Evolutionary conservation across 2,888 invertebrate genomes (phyloP).

Genomic region (Sthenelais limicola): DNA sequence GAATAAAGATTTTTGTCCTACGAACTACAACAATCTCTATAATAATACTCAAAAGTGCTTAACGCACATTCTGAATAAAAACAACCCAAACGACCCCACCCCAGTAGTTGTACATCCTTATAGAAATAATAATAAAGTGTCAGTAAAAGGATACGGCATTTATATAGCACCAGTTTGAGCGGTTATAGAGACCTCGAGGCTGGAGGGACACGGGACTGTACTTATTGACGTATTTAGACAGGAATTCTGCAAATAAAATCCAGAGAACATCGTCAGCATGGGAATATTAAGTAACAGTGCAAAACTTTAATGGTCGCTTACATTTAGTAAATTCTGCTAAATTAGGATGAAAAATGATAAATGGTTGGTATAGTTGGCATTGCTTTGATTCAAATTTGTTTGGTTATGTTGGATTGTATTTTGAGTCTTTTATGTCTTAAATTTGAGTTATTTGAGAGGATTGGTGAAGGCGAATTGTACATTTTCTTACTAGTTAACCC

Average conservation of each 20-base stretch:
- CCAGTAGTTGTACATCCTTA: too few species aligned
- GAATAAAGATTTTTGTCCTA: too few species aligned
- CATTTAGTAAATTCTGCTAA: neutral
- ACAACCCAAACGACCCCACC: too few species aligned
- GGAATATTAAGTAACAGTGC: neutral
- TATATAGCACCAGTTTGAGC: constrained; percentile 96
- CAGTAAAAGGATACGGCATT: constrained; percentile 78
- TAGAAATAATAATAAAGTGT: too few species aligned
- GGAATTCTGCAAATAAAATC: constrained; percentile 5
- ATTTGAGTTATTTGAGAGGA: too few species aligned
- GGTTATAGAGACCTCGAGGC: constrained; percentile 92
- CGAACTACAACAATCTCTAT: too few species aligned
- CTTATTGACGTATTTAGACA: constrained; percentile 33
- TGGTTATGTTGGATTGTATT: neutral
- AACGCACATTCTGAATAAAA: too few species aligned
- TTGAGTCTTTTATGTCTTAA: neutral
- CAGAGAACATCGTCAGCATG: neutral
- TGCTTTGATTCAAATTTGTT: neutral
- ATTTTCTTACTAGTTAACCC: too few species aligned
- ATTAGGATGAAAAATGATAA: neutral
- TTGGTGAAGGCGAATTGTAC: too few species aligned
- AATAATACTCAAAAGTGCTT: too few species aligned
- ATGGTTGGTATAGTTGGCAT: neutral
- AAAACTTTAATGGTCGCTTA: neutral
- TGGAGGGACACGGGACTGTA: constrained; percentile 75